A percentile compares a stretch with the other conserved stretches of the same genome.
phyloP scores from a whole-genome alignment of 2,113 vertebrate genomes.

The Thinocorus orbignyianus region DNA sequence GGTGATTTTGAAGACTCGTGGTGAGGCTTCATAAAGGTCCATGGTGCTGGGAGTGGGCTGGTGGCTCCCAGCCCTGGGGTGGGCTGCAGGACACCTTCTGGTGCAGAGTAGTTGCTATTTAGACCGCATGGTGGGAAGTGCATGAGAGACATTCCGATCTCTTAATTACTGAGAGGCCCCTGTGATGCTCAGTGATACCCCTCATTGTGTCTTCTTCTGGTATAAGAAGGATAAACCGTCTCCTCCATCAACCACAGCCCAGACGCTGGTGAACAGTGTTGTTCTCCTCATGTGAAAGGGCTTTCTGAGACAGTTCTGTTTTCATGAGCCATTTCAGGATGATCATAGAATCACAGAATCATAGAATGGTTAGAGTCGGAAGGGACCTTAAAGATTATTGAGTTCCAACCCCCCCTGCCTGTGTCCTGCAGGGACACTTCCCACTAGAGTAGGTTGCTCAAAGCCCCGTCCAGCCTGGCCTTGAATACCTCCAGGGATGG shows the following conservation, averaged over 20 bases:
- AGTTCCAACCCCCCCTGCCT: too few species aligned
- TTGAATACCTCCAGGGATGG: too few species aligned
- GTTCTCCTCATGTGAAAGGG: neutral
- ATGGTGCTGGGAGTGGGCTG: rapidly evolving
- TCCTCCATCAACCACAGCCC: neutral
- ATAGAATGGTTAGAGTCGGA: too few species aligned
- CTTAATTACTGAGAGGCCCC: neutral
- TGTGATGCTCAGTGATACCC: rapidly evolving
- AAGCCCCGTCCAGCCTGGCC: too few species aligned
- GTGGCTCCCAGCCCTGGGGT: neutral
- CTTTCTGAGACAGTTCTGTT: neutral
- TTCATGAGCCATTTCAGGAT: neutral
- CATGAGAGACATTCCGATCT: neutral
- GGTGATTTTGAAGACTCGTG: neutral
- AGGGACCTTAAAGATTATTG: too few species aligned
- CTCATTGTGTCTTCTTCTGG: neutral
- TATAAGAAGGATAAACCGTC: neutral
- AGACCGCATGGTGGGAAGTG: neutral
- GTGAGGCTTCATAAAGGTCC: neutral
- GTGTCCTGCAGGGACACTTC: too few species aligned
- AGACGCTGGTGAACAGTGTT: neutral
- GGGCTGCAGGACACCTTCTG: neutral
- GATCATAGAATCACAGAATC: too few species aligned
- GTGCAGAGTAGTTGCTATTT: neutral
- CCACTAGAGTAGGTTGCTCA: too few species aligned